A percentile compares a stretch with the other conserved stretches of the same genome.
phyloP scores from a whole-genome alignment of 2,888 invertebrate genomes.

The Chamaedrilus cognettii region DNA sequence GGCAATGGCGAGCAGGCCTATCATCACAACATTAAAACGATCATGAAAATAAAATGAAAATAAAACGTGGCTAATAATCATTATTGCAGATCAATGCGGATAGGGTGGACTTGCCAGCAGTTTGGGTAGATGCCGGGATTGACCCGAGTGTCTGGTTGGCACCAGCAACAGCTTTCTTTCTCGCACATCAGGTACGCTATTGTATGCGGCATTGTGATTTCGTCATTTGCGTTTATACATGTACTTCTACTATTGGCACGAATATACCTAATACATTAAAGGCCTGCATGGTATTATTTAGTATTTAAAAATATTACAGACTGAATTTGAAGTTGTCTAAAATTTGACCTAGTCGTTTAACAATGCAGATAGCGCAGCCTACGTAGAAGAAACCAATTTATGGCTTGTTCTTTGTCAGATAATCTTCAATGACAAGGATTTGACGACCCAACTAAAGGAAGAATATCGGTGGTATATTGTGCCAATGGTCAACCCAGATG shows the following conservation, averaged over 20 bases:
- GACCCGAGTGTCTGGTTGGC: slow-evolving; percentile 5
- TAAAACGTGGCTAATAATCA: too few species aligned
- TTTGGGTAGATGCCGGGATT: slow-evolving; percentile 12
- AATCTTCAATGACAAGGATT: too few species aligned
- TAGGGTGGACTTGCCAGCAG: slow-evolving; percentile 3
- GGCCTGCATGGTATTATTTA: neutral
- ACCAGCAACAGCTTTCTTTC: neutral
- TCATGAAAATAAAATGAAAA: neutral
- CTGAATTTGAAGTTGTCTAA: too few species aligned
- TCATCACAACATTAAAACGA: neutral
- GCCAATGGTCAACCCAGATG: too few species aligned
- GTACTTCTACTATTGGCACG: neutral
- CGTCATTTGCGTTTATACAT: neutral
- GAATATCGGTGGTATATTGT: too few species aligned
- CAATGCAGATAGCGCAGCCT: too few species aligned
- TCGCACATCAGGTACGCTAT: neutral
- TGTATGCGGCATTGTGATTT: neutral
- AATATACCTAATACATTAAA: neutral
- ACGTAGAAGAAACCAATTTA: too few species aligned
- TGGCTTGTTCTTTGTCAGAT: too few species aligned
- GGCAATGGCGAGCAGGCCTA: slow-evolving; percentile 1
- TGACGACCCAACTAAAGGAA: too few species aligned
- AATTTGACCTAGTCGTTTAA: too few species aligned
- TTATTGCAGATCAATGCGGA: slow-evolving; percentile 10
- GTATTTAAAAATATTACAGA: too few species aligned